Base-by-base conservation (phyloP, 2,888 invertebrate genomes). In the Sphaerophoria taeniata region DNA sequence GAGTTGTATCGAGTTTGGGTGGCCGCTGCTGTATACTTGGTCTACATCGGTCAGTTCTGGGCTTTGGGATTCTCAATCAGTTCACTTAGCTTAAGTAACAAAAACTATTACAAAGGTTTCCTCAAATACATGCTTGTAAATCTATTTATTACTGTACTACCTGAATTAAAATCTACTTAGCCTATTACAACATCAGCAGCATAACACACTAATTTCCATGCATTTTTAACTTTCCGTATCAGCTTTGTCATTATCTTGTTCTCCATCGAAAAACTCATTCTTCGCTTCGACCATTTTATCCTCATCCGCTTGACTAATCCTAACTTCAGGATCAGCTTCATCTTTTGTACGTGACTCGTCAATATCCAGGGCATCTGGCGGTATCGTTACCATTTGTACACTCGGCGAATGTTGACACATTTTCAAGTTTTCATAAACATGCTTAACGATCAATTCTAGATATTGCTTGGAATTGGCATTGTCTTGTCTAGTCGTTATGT, bases 381-480 rank as follows among this genome's bases (percentile, higher is more conserved):
- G 98, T 3, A 98, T 96, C 90, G 98, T 97, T 65, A 98, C 97
- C 98, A 99, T 98, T 93, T 99, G 99, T 0, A 99, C 99, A 87
- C 97, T 98, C 0, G 98, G 98, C 0, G 99, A 97, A 90, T 97
- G 96, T 89, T 97, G 96, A 88, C 97, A 95, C 95, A 97, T 96
- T 93, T 97, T 97, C 47, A 99, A 93, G 91, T 98, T 99, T 90
- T 99, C 99, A 89, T 96, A 96, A 0, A 97, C 97, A 89, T 97
- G 96, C 89, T 96, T 95, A 0, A 97, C 95, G 84, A 99, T 98
- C 0, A 97, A 95, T 88, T 99, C 98, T 73, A 99, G 92, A 90
- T 99, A 99, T 92, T 98, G 98, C 91, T 98, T 97, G 87, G 96
- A 97, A 90, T 99, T 99, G 0, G 96, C 97, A 92, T 99, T 99